Conservation (phyloP, 2,888 invertebrate genomes). For the Drosophila barbarae region DNA sequence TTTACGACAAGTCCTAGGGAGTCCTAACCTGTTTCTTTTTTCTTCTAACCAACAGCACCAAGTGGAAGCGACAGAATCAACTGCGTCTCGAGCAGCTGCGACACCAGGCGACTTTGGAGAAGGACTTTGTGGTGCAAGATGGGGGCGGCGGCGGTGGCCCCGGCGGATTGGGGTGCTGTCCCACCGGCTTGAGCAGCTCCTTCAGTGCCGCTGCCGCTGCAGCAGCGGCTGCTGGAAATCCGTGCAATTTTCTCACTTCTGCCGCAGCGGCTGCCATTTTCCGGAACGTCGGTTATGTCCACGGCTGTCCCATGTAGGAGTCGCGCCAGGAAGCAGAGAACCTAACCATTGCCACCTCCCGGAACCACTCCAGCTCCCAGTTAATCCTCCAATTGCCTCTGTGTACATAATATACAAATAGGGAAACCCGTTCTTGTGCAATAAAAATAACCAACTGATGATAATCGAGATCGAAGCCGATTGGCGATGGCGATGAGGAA, state of each 20-base stretch:
- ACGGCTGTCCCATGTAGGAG: constrained; percentile 85
- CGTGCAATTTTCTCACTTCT: constrained; percentile 85
- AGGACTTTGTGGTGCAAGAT: constrained; percentile 81
- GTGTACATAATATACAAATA: constrained; percentile 52
- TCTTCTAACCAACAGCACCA: constrained; percentile 83
- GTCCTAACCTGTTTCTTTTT: background rate
- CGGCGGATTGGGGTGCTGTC: constrained; percentile 77
- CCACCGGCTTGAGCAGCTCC: constrained; percentile 75
- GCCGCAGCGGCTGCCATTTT: constrained; percentile 85
- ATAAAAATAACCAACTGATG: constrained; percentile 38
- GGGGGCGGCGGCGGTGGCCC: constrained; percentile 59
- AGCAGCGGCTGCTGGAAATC: constrained; percentile 77
- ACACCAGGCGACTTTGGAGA: constrained; percentile 89
- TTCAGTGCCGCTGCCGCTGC: constrained; percentile 67
- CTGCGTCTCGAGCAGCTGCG: constrained; percentile 90
- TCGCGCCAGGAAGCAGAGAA: background rate
- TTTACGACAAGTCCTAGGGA: background rate
- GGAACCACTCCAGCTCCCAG: background rate
- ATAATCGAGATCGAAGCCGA: constrained; percentile 8
- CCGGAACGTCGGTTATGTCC: constrained; percentile 87
- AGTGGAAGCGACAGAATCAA: constrained; percentile 95
- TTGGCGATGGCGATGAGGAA: background rate
- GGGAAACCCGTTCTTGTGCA: constrained; percentile 57
- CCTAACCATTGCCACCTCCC: background rate
- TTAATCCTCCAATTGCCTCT: constrained; percentile 43